A percentile compares a stretch with the other conserved stretches of the same genome.
Conservation (phyloP, 2,797 vertebrate genomes). For the Amphiprion clarkii region DNA sequence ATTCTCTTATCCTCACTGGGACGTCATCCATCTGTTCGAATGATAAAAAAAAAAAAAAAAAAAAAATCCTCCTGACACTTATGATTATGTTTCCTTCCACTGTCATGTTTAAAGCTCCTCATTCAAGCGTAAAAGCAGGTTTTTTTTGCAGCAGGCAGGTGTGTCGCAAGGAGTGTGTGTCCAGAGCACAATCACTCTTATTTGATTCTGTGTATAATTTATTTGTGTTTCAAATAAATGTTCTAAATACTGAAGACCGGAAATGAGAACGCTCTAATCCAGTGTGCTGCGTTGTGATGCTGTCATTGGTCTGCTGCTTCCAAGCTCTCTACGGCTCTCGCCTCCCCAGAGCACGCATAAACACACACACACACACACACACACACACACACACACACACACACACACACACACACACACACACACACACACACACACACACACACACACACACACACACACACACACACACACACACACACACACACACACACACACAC, state of each 20-base stretch:
- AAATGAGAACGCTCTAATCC: conserved; percentile 83
- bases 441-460: conserved; percentile 37
- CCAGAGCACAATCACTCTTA: conserved; percentile 33
- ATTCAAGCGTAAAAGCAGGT: conserved; percentile 6
- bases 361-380: conserved; percentile 24
- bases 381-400: conserved; percentile 37
- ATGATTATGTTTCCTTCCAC: conserved; percentile 18
- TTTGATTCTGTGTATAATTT: conserved; percentile 21
- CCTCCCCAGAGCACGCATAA: conserved; percentile 28
- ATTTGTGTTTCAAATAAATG: conserved; percentile 67
- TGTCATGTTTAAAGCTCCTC: conserved; percentile 12
- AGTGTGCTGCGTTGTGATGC: conserved; percentile 60
- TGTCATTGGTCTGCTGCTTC: conserved; percentile 70
- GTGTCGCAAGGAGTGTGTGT: conserved; percentile 8
- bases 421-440: conserved; percentile 31
- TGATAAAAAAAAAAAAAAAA: conserved; percentile 27
- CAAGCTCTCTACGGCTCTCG: conserved; percentile 47
- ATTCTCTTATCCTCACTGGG: conserved; percentile 66
- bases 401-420: conserved; percentile 45
- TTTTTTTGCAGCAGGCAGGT: conserved; percentile 9
- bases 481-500: conserved; percentile 34
- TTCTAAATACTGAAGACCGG: conserved; percentile 75
- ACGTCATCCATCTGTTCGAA: conserved; percentile 73
- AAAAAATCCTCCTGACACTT: conserved; percentile 33
- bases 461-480: conserved; percentile 40